A percentile compares a stretch with the other conserved stretches of the same genome.
phyloP scores from a whole-genome alignment of 2,113 vertebrate genomes.

The Lepus europaeus region DNA sequence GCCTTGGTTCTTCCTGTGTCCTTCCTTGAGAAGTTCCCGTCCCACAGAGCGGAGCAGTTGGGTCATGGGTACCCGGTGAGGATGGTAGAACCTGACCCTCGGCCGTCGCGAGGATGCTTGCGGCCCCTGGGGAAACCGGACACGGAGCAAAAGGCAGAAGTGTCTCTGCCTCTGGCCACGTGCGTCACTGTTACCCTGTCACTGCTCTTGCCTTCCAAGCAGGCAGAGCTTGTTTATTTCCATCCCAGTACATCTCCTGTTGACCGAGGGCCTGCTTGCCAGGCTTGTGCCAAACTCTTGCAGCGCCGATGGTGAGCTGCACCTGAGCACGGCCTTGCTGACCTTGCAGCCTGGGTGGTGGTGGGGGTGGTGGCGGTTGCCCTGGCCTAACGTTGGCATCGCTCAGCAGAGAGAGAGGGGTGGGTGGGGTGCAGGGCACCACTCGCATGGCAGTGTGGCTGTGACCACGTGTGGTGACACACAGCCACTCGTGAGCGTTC shows the following conservation, averaged over 20 bases:
- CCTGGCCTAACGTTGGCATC: rapidly evolving
- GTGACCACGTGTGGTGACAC: too few relatives aligned
- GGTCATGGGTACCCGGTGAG: background rate
- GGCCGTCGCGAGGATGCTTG: background rate
- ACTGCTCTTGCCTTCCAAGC: background rate
- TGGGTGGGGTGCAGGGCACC: rapidly evolving
- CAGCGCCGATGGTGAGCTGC: background rate
- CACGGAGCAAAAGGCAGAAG: background rate
- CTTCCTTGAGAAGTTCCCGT: background rate
- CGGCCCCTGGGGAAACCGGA: background rate
- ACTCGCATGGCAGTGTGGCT: background rate
- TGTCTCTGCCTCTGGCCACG: background rate
- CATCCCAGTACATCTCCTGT: background rate
- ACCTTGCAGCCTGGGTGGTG: background rate
- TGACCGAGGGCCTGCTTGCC: background rate
- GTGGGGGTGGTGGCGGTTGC: rapidly evolving
- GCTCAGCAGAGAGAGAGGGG: background rate
- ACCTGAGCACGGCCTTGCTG: background rate
- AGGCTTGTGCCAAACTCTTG: too few relatives aligned
- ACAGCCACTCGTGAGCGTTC: background rate
- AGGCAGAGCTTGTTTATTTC: background rate
- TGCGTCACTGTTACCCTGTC: background rate
- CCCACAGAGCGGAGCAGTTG: background rate
- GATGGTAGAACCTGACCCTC: background rate
- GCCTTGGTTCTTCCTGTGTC: conserved; percentile 5